Evolutionary conservation across 1,140 invertebrate species (phyloP).

Genomic region (Drosophila prosaltans): DNA sequence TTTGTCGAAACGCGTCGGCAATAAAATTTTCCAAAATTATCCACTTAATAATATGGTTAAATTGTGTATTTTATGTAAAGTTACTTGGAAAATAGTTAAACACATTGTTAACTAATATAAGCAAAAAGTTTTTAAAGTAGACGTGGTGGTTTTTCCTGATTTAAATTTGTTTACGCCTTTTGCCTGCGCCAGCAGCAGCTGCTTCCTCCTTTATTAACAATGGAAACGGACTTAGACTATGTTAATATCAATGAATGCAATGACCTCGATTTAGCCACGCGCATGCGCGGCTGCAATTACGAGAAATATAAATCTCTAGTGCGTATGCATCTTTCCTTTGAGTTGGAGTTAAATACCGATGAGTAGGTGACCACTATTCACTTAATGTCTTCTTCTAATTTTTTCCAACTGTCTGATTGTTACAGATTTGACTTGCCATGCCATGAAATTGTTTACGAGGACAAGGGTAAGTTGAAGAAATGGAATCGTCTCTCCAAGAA

Average conservation of each 20-base stretch:
- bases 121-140: background rate
- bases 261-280: slow-evolving; percentile 67
- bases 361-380: slow-evolving; percentile 85
- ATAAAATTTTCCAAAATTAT: slow-evolving; percentile 41
- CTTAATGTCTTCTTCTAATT: too few species aligned
- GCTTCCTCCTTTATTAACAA: slow-evolving; percentile 24
- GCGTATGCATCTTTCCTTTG: slow-evolving; percentile 95
- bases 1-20: slow-evolving; percentile 56
- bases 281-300: slow-evolving; percentile 85
- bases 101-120: background rate
- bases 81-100: background rate
- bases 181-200: slow-evolving; percentile 24
- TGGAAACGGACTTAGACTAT: slow-evolving; percentile 59
- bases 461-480: slow-evolving; percentile 87
- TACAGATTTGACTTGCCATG: slow-evolving; percentile 79
- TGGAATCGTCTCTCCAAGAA: slow-evolving; percentile 86
- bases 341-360: slow-evolving; percentile 91
- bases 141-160: slow-evolving; percentile 7
- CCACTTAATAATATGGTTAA: slow-evolving; percentile 1
- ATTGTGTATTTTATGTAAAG: background rate
- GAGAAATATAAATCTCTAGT: slow-evolving; percentile 94
- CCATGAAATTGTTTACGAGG: slow-evolving; percentile 86
- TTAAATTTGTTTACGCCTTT: slow-evolving; percentile 3
- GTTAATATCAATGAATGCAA: slow-evolving; percentile 65
- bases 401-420: background rate